phyloP scores from a whole-genome alignment of 1,140 invertebrate genomes.

The Aculops lycopersici region DNA sequence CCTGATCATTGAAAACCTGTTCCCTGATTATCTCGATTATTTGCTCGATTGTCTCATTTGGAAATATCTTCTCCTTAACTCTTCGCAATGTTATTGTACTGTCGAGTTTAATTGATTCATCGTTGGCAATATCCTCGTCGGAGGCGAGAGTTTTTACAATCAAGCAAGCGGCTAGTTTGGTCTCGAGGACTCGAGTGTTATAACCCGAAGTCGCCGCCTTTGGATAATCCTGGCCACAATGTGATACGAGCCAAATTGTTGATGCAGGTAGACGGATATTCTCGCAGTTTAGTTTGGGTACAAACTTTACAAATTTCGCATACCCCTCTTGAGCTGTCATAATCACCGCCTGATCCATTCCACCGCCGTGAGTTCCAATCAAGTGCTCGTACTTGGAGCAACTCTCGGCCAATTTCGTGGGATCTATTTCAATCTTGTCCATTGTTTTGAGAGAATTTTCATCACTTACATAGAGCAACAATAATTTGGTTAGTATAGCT shows the following conservation, averaged over 20 bases:
- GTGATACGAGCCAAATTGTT: conserved; percentile 63
- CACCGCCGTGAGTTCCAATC: conserved; percentile 70
- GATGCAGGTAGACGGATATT: conserved; percentile 43
- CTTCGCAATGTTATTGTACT: background rate
- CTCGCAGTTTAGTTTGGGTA: conserved; percentile 35
- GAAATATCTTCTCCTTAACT: conserved; percentile 12
- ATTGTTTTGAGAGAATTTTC: background rate
- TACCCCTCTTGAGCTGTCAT: conserved; percentile 50
- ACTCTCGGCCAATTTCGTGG: conserved; percentile 42
- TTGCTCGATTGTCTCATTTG: background rate
- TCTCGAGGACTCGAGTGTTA: conserved; percentile 77
- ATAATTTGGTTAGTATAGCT: conserved; percentile 24
- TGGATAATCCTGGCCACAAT: conserved; percentile 58
- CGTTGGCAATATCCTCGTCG: conserved; percentile 8
- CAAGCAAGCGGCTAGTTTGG: conserved; percentile 36
- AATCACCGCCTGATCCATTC: conserved; percentile 97
- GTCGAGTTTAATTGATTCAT: background rate
- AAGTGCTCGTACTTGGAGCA: conserved; percentile 61
- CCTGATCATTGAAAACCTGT: conserved; percentile 14
- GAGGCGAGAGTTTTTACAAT: conserved; percentile 8
- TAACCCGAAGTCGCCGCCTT: conserved; percentile 67
- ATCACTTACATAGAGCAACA: background rate
- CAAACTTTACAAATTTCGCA: conserved; percentile 72
- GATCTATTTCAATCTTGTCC: conserved; percentile 18
- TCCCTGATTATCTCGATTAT: background rate